phyloP scores from a whole-genome alignment of 2,888 invertebrate genomes.

The Hypena proboscidalis region DNA sequence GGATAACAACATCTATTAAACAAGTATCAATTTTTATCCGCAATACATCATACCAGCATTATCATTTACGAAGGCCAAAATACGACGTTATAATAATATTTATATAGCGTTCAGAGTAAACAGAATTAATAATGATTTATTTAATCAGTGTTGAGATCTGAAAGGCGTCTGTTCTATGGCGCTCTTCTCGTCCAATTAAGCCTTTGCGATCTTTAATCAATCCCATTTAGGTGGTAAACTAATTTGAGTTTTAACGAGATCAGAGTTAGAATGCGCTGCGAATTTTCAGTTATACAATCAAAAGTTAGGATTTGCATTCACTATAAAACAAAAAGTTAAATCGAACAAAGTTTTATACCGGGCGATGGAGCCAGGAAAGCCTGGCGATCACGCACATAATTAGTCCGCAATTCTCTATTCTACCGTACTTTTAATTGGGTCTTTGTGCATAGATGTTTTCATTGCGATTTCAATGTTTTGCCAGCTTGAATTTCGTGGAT shows the following conservation, averaged over 20 bases:
- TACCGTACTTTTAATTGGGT: slow-evolving; percentile 27
- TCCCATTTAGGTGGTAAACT: slow-evolving; percentile 42
- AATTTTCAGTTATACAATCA: slow-evolving; percentile 34
- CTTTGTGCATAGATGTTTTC: slow-evolving; percentile 14
- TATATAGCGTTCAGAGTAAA: slow-evolving; percentile 11
- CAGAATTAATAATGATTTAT: slow-evolving; percentile 42
- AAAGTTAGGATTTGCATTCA: slow-evolving; percentile 32
- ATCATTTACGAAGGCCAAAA: too few species aligned
- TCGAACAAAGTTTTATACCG: slow-evolving; percentile 14
- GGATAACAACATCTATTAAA: too few species aligned
- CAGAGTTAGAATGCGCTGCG: slow-evolving; percentile 22
- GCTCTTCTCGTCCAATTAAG: slow-evolving; percentile 48
- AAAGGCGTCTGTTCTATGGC: slow-evolving; percentile 8
- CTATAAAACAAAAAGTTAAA: slow-evolving; percentile 34
- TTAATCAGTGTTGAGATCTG: slow-evolving; percentile 24
- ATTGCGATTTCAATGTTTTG: slow-evolving; percentile 2
- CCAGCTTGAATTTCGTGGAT: too few species aligned
- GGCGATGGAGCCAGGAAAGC: slow-evolving; percentile 18
- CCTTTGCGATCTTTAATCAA: slow-evolving; percentile 45
- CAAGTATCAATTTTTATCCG: too few species aligned
- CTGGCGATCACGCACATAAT: slow-evolving; percentile 20
- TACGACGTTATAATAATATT: slow-evolving; percentile 7
- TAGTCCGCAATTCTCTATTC: slow-evolving; percentile 23
- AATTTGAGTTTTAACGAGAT: slow-evolving; percentile 44
- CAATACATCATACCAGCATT: too few species aligned